Conservation (phyloP, 2,888 invertebrate species). For the Meloe dianella region DNA sequence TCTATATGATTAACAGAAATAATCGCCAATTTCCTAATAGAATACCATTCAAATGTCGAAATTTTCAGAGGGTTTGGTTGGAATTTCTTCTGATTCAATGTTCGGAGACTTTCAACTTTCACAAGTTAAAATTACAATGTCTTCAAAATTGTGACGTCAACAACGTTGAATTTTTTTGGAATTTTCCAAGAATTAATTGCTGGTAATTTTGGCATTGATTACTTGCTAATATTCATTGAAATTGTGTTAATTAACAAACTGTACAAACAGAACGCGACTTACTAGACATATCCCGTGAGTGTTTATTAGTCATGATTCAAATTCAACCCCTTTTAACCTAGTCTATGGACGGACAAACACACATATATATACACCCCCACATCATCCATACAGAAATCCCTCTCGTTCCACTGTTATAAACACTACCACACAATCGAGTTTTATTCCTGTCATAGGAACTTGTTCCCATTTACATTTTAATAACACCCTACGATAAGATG, state of each 20-base stretch:
- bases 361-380: background rate
- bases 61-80: too few species aligned
- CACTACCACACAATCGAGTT: constrained; percentile 53
- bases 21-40: too few species aligned
- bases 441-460: constrained; percentile 55
- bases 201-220: background rate
- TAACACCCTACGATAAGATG: constrained; percentile 50
- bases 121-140: too few species aligned
- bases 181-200: background rate
- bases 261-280: constrained; percentile 35
- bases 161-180: too few species aligned
- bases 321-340: constrained; percentile 29
- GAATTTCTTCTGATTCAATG: too few species aligned
- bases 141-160: too few species aligned
- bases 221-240: constrained; percentile 2
- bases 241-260: constrained; percentile 57
- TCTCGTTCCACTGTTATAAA: constrained; percentile 38
- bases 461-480: constrained; percentile 54
- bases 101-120: too few species aligned
- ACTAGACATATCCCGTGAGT: constrained; percentile 41
- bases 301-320: constrained; percentile 52
- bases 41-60: too few species aligned
- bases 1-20: too few species aligned
- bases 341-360: background rate
- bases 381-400: constrained; percentile 29